Evolutionary conservation across 1,140 invertebrate species (phyloP).

Genomic region (Tenebrio molitor): DNA sequence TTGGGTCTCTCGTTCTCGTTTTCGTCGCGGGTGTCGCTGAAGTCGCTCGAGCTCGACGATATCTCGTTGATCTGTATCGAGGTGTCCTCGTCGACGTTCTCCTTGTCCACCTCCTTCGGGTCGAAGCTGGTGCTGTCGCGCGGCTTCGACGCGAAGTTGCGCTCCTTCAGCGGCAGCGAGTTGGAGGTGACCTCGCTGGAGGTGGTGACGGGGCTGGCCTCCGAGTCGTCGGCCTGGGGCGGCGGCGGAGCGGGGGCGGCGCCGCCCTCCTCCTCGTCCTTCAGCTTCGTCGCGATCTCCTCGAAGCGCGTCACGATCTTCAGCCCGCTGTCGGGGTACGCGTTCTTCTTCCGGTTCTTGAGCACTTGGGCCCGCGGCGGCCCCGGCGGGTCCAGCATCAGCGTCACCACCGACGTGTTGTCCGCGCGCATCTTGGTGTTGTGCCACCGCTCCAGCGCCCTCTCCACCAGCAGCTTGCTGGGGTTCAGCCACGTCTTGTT

Average conservation of each 20-base stretch:
- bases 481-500: constrained; percentile 85
- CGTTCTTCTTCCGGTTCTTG: constrained; percentile 64
- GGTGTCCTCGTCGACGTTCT: constrained; percentile 61
- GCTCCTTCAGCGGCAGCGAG: constrained; percentile 55
- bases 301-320: constrained; percentile 61
- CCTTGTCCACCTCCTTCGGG: constrained; percentile 51
- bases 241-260: not conserved
- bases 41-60: constrained; percentile 68
- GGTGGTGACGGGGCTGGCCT: constrained; percentile 49
- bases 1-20: constrained; percentile 29
- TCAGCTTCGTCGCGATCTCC: constrained; percentile 17
- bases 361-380: constrained; percentile 80
- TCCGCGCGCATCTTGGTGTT: constrained; percentile 89
- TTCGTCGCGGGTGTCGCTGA: constrained; percentile 47
- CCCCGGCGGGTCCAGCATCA: constrained; percentile 93
- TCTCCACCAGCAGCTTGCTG: constrained; percentile 90
- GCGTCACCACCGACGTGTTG: constrained; percentile 94
- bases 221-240: constrained; percentile 22
- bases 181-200: constrained; percentile 53
- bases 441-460: constrained; percentile 84
- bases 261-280: not conserved
- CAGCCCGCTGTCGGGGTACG: constrained; percentile 59
- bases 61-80: constrained; percentile 75
- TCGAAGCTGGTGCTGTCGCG: constrained; percentile 60
- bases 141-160: constrained; percentile 57